These are phyloP conservation scores for Cephus cinctus DNA, from an alignment of 1,140 invertebrate genomes.

Conservation along the genomic window DNA sequence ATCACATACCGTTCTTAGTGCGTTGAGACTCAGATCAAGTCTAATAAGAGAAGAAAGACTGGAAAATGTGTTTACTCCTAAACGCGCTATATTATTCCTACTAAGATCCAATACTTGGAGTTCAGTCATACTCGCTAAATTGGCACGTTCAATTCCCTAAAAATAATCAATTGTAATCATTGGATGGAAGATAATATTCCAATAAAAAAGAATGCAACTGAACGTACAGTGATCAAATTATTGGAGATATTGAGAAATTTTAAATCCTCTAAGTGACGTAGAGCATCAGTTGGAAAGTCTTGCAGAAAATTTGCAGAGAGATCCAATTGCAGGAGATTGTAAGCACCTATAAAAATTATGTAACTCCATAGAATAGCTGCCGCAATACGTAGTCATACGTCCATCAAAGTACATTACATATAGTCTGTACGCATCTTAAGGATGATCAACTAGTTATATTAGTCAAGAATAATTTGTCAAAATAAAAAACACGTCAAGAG, in stretches of 20 bases:
- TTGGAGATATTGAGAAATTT: slow-evolving; percentile 77
- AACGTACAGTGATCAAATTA: slow-evolving; percentile 76
- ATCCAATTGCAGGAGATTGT: slow-evolving; percentile 74
- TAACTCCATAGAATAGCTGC: too few relatives aligned
- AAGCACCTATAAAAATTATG: slow-evolving; percentile 60
- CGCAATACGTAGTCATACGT: background rate
- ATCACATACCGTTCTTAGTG: slow-evolving; percentile 74
- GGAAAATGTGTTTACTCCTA: slow-evolving; percentile 77
- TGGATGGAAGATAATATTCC: background rate
- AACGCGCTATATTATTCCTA: slow-evolving; percentile 78
- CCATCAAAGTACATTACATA: background rate
- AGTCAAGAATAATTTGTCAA: slow-evolving; percentile 4
- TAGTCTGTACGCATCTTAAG: background rate
- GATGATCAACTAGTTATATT: background rate
- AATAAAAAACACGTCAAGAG: too few relatives aligned
- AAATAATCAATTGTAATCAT: slow-evolving; percentile 22
- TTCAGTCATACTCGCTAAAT: slow-evolving; percentile 64
- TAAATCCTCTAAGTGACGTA: slow-evolving; percentile 68
- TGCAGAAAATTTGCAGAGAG: slow-evolving; percentile 82
- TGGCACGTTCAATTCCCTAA: slow-evolving; percentile 68
- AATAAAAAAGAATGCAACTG: slow-evolving; percentile 5
- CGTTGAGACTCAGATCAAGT: slow-evolving; percentile 83
- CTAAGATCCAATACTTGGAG: slow-evolving; percentile 80
- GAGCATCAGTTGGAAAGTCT: slow-evolving; percentile 74
- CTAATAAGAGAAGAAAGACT: slow-evolving; percentile 68